These are phyloP conservation scores for Rotaria sp. DNA, from an alignment of 2,888 invertebrate genomes.

Conservation along the genomic window DNA sequence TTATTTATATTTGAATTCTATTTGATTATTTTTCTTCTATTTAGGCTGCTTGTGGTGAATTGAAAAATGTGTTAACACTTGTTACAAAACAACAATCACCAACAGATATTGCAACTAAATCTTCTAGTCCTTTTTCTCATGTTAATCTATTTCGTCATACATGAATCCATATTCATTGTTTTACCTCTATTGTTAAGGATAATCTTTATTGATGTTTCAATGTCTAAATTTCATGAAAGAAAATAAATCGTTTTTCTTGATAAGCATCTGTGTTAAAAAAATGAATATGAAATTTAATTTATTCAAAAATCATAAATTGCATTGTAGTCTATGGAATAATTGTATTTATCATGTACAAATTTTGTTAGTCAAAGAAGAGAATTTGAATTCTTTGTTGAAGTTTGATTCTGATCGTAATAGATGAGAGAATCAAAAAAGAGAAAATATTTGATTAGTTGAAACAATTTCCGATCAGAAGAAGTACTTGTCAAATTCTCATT, in stretches of 20 bases:
- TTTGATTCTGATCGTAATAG: too few species aligned
- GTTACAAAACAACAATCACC: not conserved
- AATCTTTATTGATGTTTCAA: not conserved
- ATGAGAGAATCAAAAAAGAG: too few species aligned
- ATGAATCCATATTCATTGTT: not conserved
- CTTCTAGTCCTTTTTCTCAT: not conserved
- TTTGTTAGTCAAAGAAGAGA: too few species aligned
- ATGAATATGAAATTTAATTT: too few species aligned
- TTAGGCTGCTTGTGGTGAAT: slow-evolving; percentile 17
- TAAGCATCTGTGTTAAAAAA: too few species aligned
- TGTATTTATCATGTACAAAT: too few species aligned
- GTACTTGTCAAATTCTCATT: too few species aligned
- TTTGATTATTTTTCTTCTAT: not conserved
- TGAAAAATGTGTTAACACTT: not conserved
- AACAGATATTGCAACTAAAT: not conserved
- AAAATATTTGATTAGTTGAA: too few species aligned
- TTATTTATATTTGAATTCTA: not conserved
- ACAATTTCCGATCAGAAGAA: too few species aligned
- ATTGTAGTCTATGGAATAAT: too few species aligned
- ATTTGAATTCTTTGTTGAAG: too few species aligned
- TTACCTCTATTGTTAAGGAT: not conserved
- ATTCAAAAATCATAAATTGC: too few species aligned
- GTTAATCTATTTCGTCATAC: not conserved
- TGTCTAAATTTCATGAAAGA: not conserved
- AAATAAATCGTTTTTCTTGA: not conserved